Base-by-base conservation (phyloP, 2,113 vertebrate species). In the Irena cyanogastra region DNA sequence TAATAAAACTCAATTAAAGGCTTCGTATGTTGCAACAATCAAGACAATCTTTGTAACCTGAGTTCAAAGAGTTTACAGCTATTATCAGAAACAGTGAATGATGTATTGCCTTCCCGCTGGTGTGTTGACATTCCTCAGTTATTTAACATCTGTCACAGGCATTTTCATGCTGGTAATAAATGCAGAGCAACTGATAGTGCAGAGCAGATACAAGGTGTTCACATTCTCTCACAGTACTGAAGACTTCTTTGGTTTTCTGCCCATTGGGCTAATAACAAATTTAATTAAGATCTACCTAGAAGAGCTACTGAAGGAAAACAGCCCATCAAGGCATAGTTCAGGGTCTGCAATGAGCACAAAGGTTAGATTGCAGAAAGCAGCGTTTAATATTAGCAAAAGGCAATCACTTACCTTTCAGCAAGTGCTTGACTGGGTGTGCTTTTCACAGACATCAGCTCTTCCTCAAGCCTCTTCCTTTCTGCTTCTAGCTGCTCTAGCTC, bases 391-490 rank as follows among this genome's bases (percentile, higher is more conserved):
- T 17, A 47, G 56, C 64, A 61, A 57, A 60, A 76, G 49, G 37
- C 60, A 59, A 77, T 11, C 35, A 64, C 96, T 35, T 86, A 99
- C 98, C 98, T 98, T 88, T 98, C 98, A 11, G 98, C 94, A 95
- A 99, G 97, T 42, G 98, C 98, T 72, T 96, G 95, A 96, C 98
- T 98, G 17, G 98, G 98, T 8, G 92, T 76, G 24, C 95, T 98
- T 87, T 97, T 97, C 39, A 97, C 97, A 6, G 97, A 96, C 54
- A 97, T 94, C 82, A 98, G 97, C 87, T 98, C 98, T 78, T 98
- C 98, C 93, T 99, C 98, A 52, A 99, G 97, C 24, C 97, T 97
- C 76, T 96, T 98, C 68, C 98, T 97, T 83, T 98, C 98, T 4
- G 97, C 97, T 68, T 98, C 98, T 81, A 98, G 96, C 23, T 82